A percentile compares a stretch with the other conserved stretches of the same genome.
phyloP scores from a whole-genome alignment of 2,113 vertebrate genomes.

The Melanerpes formicivorus region DNA sequence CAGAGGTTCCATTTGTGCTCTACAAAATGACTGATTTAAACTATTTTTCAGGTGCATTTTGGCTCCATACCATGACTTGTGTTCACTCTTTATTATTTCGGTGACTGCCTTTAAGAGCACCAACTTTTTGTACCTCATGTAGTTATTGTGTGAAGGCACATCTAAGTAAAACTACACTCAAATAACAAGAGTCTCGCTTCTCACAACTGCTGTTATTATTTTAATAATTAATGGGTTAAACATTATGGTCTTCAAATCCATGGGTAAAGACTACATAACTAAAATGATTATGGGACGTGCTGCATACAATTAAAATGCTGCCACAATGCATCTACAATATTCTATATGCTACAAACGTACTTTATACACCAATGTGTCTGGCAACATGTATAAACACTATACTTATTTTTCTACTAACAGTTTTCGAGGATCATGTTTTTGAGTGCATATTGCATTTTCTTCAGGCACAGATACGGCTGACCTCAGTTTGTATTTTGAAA shows the following conservation, averaged over 20 bases:
- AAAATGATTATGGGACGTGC: background rate
- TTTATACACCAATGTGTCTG: background rate
- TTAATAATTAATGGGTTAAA: background rate
- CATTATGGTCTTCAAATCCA: background rate
- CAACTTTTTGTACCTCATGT: background rate
- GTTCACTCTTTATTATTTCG: background rate
- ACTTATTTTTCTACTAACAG: background rate
- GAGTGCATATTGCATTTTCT: slow-evolving; percentile 21
- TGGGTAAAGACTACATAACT: background rate
- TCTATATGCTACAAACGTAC: background rate
- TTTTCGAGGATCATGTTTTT: background rate
- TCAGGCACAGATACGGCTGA: slow-evolving; percentile 12
- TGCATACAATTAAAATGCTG: background rate
- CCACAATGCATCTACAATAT: background rate
- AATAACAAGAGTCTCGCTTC: background rate
- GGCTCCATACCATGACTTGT: background rate
- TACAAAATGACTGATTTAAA: background rate
- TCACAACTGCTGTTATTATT: background rate
- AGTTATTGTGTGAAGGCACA: background rate
- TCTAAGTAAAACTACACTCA: background rate
- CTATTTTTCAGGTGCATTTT: background rate
- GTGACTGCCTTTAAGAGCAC: background rate
- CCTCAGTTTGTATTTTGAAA: slow-evolving; percentile 62
- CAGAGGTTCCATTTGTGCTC: background rate
- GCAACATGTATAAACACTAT: slow-evolving; percentile 31